Evolutionary conservation across 2,797 vertebrate species (phyloP), one percentile per base, ranked within the genome.

Genomic region (Crypturellus tataupa): DNA sequence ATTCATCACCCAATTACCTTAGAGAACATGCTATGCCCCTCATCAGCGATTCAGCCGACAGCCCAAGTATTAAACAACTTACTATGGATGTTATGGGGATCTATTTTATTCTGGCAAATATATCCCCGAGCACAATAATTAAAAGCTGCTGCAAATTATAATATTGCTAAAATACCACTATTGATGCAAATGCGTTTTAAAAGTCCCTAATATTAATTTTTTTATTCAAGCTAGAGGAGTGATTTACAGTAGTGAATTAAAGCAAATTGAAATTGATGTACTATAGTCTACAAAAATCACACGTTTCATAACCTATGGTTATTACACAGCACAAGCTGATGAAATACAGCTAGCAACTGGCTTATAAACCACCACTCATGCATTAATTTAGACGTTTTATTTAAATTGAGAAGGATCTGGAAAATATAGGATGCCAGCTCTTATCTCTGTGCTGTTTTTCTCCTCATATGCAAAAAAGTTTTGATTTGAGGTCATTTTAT

Each of bases 1-100:
- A 96, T 95, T 95, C 92, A 94, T 96, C 83, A 92, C 37, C 77
- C 90, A 96, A 71, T 96, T 97, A 85, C 88, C 72, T 94, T 40
- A 53, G 92, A 95, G 92, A 96, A 94, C 85, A 95, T 78, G 69
- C 35, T 93, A 92, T 89, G 80, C 69, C 31, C 51, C 56, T 91
- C 49, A 69, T 88, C 85, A 93, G 71, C 33, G 62, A 78, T 94
- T 96, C 62, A 95, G 49, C 70, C 68, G 89, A 78, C 69, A 87
- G 51, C 14, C 63, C 33, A 89, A 95, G 42, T 78, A 89, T 68
- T 83, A 90, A 93, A 29, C 33, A 86, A 80, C 75, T 85, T 79
- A 76, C 55, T 90, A 42, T 47, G 55, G 85, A 51, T 91, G 82
- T 92, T 83, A 63, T 5, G 86, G 37, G 51, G 39, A 79, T 70